Conservation (phyloP, 2,797 vertebrate genomes). For the Darevskia nairensis region DNA sequence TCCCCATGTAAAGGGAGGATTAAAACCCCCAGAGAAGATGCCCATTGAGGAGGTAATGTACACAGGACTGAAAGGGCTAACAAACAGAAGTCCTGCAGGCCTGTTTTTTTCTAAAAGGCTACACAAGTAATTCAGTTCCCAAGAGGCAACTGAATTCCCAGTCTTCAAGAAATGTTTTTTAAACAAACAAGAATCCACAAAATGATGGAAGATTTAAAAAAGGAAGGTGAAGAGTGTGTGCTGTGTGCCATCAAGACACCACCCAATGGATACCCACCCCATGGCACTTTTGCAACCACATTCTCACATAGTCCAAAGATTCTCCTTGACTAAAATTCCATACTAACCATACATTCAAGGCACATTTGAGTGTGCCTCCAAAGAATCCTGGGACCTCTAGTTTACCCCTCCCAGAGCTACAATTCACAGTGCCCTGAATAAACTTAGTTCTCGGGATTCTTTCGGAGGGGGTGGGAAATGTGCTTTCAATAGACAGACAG, state of each 20-base stretch:
- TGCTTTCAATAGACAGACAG: background rate
- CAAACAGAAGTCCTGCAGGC: background rate
- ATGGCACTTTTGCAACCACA: background rate
- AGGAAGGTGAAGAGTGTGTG: background rate
- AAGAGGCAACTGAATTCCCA: background rate
- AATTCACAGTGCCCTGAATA: too few species aligned
- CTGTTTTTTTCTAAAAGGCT: too few species aligned
- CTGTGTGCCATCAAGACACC: background rate
- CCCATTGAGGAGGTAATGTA: background rate
- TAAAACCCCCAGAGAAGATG: background rate
- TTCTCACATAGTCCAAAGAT: too few species aligned
- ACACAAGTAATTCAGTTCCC: background rate
- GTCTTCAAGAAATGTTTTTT: background rate
- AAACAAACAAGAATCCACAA: background rate
- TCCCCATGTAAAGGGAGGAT: background rate
- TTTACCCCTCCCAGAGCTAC: too few species aligned
- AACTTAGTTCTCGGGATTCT: too few species aligned
- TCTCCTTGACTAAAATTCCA: too few species aligned
- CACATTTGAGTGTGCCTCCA: too few species aligned
- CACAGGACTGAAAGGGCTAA: background rate
- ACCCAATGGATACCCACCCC: too few species aligned
- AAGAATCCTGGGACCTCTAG: too few species aligned
- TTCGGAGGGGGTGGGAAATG: too few species aligned
- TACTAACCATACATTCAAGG: too few species aligned
- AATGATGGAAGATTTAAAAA: background rate